Conservation (phyloP, 2,888 invertebrate genomes). For the Eucriotettix oculatus region DNA sequence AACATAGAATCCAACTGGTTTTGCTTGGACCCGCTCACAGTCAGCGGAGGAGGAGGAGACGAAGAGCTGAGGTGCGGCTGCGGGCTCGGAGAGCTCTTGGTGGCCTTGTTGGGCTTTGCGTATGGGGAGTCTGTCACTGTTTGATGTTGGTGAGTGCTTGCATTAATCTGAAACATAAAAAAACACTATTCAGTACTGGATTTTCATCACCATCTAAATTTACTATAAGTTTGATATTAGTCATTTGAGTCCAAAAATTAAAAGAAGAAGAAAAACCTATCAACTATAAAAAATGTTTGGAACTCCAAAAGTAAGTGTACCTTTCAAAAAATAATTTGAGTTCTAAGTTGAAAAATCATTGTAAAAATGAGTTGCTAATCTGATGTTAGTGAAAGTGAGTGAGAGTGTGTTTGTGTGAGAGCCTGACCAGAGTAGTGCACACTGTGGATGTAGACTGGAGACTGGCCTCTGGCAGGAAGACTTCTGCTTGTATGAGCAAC, state of each 20-base stretch:
- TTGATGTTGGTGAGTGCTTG: slow-evolving; percentile 37
- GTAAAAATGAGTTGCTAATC: neutral
- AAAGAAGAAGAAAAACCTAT: too few species aligned
- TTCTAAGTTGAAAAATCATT: neutral
- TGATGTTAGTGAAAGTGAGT: neutral
- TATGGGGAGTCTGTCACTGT: slow-evolving; percentile 50
- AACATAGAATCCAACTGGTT: slow-evolving; percentile 78
- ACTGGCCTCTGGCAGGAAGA: slow-evolving; percentile 6
- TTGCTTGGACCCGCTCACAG: slow-evolving; percentile 24
- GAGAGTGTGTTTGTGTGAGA: neutral
- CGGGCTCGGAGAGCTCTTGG: slow-evolving; percentile 36
- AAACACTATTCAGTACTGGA: too few species aligned
- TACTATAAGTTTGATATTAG: too few species aligned
- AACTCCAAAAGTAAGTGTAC: neutral
- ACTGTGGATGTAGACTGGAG: slow-evolving; percentile 1
- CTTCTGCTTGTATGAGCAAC: slow-evolving; percentile 4
- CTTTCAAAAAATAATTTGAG: neutral
- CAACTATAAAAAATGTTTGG: neutral
- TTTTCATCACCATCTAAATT: too few species aligned
- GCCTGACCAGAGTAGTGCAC: neutral
- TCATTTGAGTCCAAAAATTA: too few species aligned
- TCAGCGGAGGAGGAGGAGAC: neutral
- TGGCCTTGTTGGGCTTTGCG: slow-evolving; percentile 48
- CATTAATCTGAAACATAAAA: slow-evolving; percentile 35
- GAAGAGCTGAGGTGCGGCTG: slow-evolving; percentile 22